These are phyloP conservation scores for Conistra vaccinii DNA, from an alignment of 2,888 invertebrate species.

Conservation along the genomic window DNA sequence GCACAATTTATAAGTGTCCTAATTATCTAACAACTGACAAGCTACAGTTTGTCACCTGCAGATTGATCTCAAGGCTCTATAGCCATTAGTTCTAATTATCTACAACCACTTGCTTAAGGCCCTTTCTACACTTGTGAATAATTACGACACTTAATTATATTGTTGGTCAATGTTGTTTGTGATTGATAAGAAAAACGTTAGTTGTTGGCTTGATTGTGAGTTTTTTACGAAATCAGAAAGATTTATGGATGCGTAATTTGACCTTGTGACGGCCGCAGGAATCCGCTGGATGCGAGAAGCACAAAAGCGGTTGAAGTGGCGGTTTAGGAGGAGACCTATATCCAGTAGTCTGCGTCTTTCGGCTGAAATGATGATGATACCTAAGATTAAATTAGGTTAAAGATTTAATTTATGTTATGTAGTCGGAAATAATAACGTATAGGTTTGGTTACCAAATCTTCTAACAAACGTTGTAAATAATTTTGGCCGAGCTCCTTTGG, in stretches of 20 bases:
- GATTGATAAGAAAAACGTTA: constrained; percentile 23
- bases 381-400: too few relatives aligned
- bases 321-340: too few relatives aligned
- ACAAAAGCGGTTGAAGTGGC: too few relatives aligned
- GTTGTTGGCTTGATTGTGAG: background rate
- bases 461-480: background rate
- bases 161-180: constrained; percentile 46
- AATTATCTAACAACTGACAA: constrained; percentile 53
- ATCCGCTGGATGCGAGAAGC: too few relatives aligned
- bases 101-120: constrained; percentile 46
- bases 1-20: constrained; percentile 12
- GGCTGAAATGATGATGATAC: too few relatives aligned
- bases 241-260: too few relatives aligned
- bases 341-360: too few relatives aligned
- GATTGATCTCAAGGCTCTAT: constrained; percentile 50
- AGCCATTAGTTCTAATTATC: constrained; percentile 51
- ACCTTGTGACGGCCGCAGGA: too few relatives aligned
- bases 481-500: background rate
- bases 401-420: too few relatives aligned
- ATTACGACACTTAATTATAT: constrained; percentile 36
- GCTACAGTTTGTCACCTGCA: constrained; percentile 52
- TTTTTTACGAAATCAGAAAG: too few relatives aligned
- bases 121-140: constrained; percentile 35
- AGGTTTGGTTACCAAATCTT: background rate
- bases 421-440: too few relatives aligned